These are phyloP conservation scores for Macrosteles quadrilineatus DNA, from an alignment of 1,140 invertebrate genomes.

Conservation along the genomic window DNA sequence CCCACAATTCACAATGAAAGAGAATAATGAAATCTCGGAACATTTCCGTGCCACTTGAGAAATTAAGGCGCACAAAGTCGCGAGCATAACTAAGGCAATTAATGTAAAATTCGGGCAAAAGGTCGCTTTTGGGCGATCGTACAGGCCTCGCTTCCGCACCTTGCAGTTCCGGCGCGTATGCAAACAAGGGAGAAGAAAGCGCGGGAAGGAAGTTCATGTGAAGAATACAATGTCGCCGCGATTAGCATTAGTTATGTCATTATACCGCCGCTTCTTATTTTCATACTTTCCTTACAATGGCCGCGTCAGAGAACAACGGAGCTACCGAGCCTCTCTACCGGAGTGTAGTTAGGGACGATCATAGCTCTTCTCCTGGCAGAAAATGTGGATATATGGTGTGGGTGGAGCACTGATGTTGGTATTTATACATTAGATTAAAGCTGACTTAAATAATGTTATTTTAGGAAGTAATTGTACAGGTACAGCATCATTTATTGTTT, in stretches of 20 bases:
- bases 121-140: not conserved
- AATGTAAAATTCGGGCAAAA: constrained; percentile 21
- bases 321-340: no score
- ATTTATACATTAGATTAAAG: no score
- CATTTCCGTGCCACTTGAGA: constrained; percentile 14
- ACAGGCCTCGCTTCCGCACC: not conserved
- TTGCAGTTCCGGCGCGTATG: not conserved
- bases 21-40: no score
- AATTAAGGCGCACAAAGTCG: not conserved
- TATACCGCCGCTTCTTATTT: constrained; percentile 7
- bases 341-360: no score
- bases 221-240: constrained; percentile 18
- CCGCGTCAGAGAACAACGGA: not conserved
- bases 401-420: no score
- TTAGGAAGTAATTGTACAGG: no score
- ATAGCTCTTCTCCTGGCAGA: no score
- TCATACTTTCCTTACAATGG: not conserved
- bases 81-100: constrained; percentile 6
- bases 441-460: no score
- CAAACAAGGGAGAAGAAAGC: not conserved
- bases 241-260: constrained; percentile 22
- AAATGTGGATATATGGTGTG: no score
- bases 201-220: constrained; percentile 13
- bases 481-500: no score
- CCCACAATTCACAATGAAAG: no score